These are phyloP conservation scores for Chrysochloris asiatica DNA, from an alignment of 2,113 vertebrate genomes.

Conservation along the genomic window DNA sequence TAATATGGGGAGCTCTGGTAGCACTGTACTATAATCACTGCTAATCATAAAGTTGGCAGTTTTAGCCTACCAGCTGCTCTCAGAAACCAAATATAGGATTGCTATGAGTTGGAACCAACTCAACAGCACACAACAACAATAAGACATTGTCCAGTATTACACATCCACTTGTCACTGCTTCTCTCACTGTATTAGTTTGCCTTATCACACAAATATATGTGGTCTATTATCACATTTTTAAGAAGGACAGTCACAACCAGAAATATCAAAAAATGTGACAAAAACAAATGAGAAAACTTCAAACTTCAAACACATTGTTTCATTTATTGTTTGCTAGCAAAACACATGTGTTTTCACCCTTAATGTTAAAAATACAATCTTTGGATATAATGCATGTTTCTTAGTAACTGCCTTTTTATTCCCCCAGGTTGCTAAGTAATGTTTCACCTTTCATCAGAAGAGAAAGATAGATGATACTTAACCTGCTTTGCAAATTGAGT, in stretches of 20 bases:
- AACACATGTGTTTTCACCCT: constrained; percentile 57
- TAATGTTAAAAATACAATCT: constrained; percentile 32
- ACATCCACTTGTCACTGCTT: not conserved
- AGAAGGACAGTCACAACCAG: constrained; percentile 32
- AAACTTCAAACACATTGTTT: constrained; percentile 33
- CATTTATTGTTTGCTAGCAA: constrained; percentile 55
- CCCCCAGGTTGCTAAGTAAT: constrained; percentile 45
- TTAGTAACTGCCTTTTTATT: constrained; percentile 71
- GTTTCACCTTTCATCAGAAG: constrained; percentile 69
- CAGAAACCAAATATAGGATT: too few relatives aligned
- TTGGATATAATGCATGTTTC: constrained; percentile 28
- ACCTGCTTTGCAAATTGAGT: constrained; percentile 49
- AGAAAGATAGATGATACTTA: constrained; percentile 66
- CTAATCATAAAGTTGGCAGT: too few relatives aligned
- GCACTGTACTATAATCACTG: too few relatives aligned
- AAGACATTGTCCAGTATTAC: not conserved
- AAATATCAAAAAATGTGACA: constrained; percentile 37
- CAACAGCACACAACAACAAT: too few relatives aligned
- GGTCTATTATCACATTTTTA: not conserved
- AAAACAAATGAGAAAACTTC: constrained; percentile 56
- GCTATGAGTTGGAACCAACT: too few relatives aligned
- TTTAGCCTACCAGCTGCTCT: too few relatives aligned
- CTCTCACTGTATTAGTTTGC: not conserved
- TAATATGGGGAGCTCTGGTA: too few relatives aligned
- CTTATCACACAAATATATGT: constrained; percentile 6